These are phyloP conservation scores for Phyllotreta striolata DNA, from an alignment of 2,888 invertebrate genomes.

Conservation along the genomic window DNA sequence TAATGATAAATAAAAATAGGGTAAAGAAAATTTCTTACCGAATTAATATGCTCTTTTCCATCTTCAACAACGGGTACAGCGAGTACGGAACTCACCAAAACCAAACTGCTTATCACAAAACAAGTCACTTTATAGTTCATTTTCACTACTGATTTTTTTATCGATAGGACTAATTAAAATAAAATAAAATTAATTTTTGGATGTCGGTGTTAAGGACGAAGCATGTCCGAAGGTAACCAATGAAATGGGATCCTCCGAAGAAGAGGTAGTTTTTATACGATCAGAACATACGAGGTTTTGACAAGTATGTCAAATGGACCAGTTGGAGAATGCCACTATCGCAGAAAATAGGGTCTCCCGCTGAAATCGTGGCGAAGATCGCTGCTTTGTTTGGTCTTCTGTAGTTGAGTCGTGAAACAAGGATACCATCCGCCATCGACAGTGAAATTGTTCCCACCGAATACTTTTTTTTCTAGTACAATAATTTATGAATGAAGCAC, in stretches of 20 bases:
- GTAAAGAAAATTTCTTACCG: constrained; percentile 59
- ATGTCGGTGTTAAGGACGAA: constrained; percentile 43
- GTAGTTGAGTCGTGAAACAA: constrained; percentile 43
- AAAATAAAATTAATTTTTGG: constrained; percentile 30
- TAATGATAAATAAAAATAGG: constrained; percentile 13
- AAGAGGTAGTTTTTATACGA: constrained; percentile 60
- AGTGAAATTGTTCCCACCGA: constrained; percentile 51
- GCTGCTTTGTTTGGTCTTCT: constrained; percentile 49
- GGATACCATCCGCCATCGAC: constrained; percentile 49
- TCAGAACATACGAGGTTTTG: constrained; percentile 42
- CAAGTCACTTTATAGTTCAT: constrained; percentile 59
- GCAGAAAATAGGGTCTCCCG: constrained; percentile 57
- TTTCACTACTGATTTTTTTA: constrained; percentile 37
- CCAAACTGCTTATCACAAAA: constrained; percentile 55
- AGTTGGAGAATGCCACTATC: constrained; percentile 50
- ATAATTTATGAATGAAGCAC: constrained; percentile 31
- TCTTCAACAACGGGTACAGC: constrained; percentile 60
- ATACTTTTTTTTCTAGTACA: constrained; percentile 26
- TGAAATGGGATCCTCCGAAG: constrained; percentile 57
- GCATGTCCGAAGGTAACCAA: constrained; percentile 59
- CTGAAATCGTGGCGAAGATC: constrained; percentile 39
- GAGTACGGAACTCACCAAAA: constrained; percentile 46
- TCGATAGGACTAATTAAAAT: constrained; percentile 13
- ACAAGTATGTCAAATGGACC: constrained; percentile 61
- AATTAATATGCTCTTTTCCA: constrained; percentile 56